phyloP scores from a whole-genome alignment of 1,140 invertebrate genomes.

The Diabrotica undecimpunctata region DNA sequence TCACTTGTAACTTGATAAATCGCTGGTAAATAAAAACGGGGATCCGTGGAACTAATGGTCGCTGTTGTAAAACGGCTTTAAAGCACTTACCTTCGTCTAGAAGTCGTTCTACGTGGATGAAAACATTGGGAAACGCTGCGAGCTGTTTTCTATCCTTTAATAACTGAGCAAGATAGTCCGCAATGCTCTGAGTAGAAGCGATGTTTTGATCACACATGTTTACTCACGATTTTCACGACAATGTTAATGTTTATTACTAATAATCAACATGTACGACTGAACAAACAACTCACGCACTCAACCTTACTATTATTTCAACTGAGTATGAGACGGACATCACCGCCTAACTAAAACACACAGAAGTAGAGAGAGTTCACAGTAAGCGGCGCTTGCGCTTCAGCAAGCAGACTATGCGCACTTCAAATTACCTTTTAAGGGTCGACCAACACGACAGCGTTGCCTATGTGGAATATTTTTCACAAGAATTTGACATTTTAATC shows the following conservation, averaged over 20 bases:
- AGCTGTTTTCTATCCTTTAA: conserved; percentile 99
- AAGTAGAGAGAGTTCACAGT: not conserved
- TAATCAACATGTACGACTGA: conserved; percentile 17
- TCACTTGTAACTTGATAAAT: conserved; percentile 11
- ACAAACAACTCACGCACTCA: conserved; percentile 18
- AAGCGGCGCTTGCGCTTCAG: conserved; percentile 10
- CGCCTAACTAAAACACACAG: not conserved
- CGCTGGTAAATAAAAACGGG: not conserved
- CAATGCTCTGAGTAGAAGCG: conserved; percentile 89
- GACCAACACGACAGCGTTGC: not conserved
- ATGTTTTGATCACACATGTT: conserved; percentile 60
- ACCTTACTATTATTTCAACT: conserved; percentile 14
- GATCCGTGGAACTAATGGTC: not conserved
- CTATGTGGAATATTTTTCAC: not conserved
- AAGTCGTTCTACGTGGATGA: conserved; percentile 97
- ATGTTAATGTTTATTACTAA: conserved; percentile 16
- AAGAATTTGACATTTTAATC: too few species aligned
- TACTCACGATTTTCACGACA: conserved; percentile 11
- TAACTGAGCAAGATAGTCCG: conserved; percentile 99
- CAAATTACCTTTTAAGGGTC: conserved; percentile 31
- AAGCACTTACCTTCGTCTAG: conserved; percentile 94
- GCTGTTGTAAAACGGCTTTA: not conserved
- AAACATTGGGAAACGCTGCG: conserved; percentile 98
- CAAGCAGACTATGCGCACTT: conserved; percentile 26
- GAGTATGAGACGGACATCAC: conserved; percentile 6